phyloP scores from a whole-genome alignment of 2,113 vertebrate genomes.

The Bettongia penicillata region DNA sequence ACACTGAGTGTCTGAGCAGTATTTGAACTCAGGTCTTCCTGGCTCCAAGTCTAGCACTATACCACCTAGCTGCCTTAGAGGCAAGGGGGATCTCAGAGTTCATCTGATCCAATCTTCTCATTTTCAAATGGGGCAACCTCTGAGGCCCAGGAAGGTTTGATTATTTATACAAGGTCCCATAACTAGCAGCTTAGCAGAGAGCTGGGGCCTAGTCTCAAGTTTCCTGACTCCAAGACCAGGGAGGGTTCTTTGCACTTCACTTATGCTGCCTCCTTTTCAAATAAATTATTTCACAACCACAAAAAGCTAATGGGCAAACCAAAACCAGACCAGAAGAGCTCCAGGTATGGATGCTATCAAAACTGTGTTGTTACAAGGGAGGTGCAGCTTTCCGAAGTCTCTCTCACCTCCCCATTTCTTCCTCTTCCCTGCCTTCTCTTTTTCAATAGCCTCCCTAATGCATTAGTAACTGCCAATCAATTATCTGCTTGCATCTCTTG shows the following conservation, averaged over 20 bases:
- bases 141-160: not conserved
- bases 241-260: not conserved
- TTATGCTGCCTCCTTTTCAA: not conserved
- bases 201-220: not conserved
- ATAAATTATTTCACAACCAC: not conserved
- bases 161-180: not conserved
- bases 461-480: not conserved
- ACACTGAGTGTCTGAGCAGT: not conserved
- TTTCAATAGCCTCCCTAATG: not conserved
- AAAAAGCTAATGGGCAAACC: not conserved
- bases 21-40: not conserved
- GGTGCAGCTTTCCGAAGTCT: slow-evolving; percentile 7
- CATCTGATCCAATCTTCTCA: not conserved
- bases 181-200: not conserved
- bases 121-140: not conserved
- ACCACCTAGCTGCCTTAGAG: not conserved
- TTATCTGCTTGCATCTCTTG: not conserved
- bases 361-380: not conserved
- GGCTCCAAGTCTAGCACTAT: not conserved
- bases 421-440: not conserved
- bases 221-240: not conserved
- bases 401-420: not conserved
- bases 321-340: not conserved
- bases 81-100: not conserved
- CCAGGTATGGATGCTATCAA: not conserved